phyloP scores from a whole-genome alignment of 2,113 vertebrate species.

The Sinocyclocheilus grahami region DNA sequence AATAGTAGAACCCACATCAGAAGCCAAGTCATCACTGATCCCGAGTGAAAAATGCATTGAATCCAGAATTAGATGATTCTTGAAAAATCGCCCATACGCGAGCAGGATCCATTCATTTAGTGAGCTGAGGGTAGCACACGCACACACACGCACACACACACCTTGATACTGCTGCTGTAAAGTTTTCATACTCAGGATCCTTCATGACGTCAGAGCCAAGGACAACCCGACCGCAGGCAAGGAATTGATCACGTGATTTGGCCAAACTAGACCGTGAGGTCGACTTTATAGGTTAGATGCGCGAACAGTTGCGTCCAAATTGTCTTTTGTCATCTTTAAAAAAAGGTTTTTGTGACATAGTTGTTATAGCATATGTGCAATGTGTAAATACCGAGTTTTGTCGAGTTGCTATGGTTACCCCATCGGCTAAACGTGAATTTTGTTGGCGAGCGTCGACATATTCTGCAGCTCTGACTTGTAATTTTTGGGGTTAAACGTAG shows the following conservation, averaged over 20 bases:
- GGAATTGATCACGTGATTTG: conserved; percentile 4
- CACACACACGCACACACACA: neutral
- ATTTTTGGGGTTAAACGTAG: neutral
- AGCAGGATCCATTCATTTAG: conserved; percentile 61
- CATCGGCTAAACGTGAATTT: neutral
- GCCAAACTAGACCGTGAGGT: neutral
- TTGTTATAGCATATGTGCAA: neutral
- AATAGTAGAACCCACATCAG: conserved; percentile 87
- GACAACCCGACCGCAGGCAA: neutral
- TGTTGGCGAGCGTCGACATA: neutral
- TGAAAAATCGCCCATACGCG: conserved; percentile 61
- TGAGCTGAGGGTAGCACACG: neutral
- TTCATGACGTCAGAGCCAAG: conserved; percentile 42
- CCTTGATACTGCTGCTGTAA: neutral
- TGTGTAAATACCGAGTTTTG: neutral
- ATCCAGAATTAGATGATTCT: conserved; percentile 75
- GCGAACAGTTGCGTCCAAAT: neutral
- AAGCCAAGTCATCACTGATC: conserved; percentile 93
- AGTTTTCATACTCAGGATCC: conserved; percentile 25
- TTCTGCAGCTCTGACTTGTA: neutral
- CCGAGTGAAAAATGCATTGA: conserved; percentile 80
- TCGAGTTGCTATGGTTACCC: neutral
- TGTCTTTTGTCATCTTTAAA: neutral
- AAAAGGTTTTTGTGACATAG: neutral
- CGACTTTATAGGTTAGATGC: neutral